These are phyloP conservation scores for Meteorus colon DNA, from an alignment of 2,888 invertebrate genomes.

Conservation along the genomic window DNA sequence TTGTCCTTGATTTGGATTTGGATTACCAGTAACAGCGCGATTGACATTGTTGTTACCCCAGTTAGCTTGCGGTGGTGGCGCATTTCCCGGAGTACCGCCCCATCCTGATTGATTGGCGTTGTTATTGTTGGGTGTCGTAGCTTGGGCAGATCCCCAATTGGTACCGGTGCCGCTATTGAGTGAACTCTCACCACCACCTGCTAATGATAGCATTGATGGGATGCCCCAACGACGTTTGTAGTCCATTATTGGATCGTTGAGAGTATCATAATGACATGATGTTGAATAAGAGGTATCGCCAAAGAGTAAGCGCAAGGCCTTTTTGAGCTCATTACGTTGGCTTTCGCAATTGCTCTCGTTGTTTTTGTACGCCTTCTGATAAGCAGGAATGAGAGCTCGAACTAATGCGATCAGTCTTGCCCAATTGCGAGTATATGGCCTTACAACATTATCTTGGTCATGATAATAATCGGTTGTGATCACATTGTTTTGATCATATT, in stretches of 20 bases:
- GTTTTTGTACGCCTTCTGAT: constrained; percentile 55
- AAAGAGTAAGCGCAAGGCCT: constrained; percentile 59
- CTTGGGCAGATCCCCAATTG: constrained; percentile 86
- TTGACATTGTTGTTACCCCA: constrained; percentile 68
- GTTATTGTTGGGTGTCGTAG: constrained; percentile 79
- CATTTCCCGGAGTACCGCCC: constrained; percentile 72
- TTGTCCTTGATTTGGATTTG: constrained; percentile 56
- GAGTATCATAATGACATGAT: constrained; percentile 33
- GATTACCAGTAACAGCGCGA: constrained; percentile 63
- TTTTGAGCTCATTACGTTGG: constrained; percentile 61
- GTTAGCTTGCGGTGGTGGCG: constrained; percentile 63
- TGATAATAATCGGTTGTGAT: constrained; percentile 22
- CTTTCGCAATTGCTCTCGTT: constrained; percentile 53
- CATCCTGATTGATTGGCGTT: constrained; percentile 75
- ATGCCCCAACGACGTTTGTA: constrained; percentile 77
- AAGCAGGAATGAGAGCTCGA: constrained; percentile 58
- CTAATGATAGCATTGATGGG: constrained; percentile 79
- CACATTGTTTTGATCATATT: constrained; percentile 7
- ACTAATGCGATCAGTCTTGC: constrained; percentile 55
- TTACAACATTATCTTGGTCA: constrained; percentile 29
- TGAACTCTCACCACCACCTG: constrained; percentile 88
- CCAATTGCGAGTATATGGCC: constrained; percentile 49
- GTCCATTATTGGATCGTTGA: constrained; percentile 54
- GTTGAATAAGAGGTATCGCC: constrained; percentile 41
- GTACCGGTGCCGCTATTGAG: constrained; percentile 82